Conservation (phyloP, 2,113 vertebrate species). For the Phyllostomus hastatus region DNA sequence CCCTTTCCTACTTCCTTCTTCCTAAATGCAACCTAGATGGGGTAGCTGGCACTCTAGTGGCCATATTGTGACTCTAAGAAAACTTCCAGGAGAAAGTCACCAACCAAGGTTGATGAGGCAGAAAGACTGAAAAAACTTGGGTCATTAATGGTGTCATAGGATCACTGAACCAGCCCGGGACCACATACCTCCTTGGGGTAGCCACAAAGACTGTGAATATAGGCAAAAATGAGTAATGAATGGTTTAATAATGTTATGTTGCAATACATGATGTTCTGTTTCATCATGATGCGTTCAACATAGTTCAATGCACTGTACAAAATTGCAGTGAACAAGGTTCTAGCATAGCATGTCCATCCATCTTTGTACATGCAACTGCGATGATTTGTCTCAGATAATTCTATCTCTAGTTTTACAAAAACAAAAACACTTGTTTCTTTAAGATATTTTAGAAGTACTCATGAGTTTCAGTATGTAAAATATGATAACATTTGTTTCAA, state of each 20-base stretch:
- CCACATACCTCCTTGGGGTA: neutral
- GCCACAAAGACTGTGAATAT: neutral
- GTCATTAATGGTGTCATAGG: neutral
- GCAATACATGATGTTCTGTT: neutral
- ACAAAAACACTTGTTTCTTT: neutral
- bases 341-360: neutral
- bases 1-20: neutral
- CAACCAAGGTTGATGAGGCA: neutral
- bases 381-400: neutral
- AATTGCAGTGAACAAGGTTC: neutral
- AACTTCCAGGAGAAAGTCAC: neutral
- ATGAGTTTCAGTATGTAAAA: neutral
- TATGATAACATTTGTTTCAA: neutral
- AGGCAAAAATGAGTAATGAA: neutral
- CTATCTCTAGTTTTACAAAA: neutral
- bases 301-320: neutral
- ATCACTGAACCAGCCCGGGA: neutral
- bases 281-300: neutral
- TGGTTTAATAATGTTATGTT: neutral
- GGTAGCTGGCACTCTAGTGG: neutral
- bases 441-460: neutral
- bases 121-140: neutral
- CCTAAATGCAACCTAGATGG: neutral
- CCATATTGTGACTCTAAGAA: neutral
- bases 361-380: neutral